A percentile compares a stretch with the other conserved stretches of the same genome.
Evolutionary conservation across 2,113 vertebrate species (phyloP).

Genomic region (Mystacornis crossleyi): DNA sequence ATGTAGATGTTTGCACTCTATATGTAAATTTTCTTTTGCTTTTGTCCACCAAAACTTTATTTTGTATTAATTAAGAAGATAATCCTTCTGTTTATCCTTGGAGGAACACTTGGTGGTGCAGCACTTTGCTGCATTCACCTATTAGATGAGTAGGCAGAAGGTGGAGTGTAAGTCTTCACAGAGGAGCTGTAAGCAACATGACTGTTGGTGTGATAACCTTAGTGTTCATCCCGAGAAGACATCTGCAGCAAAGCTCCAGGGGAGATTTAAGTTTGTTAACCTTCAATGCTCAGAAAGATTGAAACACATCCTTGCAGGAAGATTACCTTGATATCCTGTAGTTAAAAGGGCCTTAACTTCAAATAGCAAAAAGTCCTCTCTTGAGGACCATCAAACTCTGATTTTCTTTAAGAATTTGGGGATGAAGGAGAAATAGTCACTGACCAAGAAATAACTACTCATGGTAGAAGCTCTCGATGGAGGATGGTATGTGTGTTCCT

Average conservation of each 20-base stretch:
- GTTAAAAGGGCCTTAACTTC: not conserved
- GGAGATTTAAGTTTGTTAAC: not conserved
- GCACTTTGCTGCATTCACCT: not conserved
- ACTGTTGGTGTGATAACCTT: not conserved
- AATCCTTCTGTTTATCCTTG: not conserved
- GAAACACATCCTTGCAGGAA: not conserved
- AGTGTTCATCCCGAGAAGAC: not conserved
- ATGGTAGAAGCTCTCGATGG: not conserved
- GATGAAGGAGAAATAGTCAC: not conserved
- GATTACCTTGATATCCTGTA: not conserved
- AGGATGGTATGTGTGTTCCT: not conserved
- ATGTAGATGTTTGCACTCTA: not conserved
- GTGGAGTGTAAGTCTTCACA: not conserved
- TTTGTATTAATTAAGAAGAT: not conserved
- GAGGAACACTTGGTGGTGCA: not conserved
- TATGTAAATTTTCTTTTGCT: not conserved
- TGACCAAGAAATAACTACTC: not conserved
- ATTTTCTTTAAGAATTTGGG: not conserved
- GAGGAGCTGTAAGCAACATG: not conserved
- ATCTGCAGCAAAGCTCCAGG: not conserved
- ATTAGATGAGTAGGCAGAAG: not conserved
- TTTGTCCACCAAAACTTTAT: not conserved
- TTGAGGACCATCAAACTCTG: not conserved
- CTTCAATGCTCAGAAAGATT: not conserved
- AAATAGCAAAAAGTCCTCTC: not conserved